phyloP scores from a whole-genome alignment of 2,113 vertebrate species.

The Axis porcinus region DNA sequence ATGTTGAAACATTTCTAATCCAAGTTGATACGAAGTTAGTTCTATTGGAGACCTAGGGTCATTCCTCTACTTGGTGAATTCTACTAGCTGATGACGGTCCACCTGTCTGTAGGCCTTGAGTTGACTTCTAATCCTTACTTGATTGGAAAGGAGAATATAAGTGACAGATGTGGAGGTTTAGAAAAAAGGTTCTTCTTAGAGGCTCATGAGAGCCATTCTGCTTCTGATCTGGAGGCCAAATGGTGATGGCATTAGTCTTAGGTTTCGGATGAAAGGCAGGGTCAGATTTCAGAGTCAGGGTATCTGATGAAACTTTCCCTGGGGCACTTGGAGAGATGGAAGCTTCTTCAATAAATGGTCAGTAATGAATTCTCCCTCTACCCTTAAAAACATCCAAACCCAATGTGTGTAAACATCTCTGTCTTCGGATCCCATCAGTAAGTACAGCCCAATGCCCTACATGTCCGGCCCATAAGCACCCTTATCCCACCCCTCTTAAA shows the following conservation, averaged over 20 bases:
- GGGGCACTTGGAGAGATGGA: background rate
- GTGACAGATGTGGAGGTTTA: background rate
- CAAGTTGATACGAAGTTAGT: background rate
- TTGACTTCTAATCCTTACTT: background rate
- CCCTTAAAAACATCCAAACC: background rate
- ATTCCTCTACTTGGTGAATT: background rate
- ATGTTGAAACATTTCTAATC: background rate
- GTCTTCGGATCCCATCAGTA: background rate
- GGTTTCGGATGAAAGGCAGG: conserved; percentile 44
- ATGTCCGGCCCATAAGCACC: background rate
- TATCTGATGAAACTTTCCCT: conserved; percentile 35
- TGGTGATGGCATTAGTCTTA: background rate
- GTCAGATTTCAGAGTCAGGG: conserved; percentile 11
- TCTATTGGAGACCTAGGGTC: background rate
- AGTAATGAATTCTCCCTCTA: background rate
- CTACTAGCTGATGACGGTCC: background rate
- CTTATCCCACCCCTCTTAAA: background rate
- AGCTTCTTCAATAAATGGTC: background rate
- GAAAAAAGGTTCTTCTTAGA: background rate
- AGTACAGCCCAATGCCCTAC: background rate
- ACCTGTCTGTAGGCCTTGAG: background rate
- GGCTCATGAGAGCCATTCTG: background rate
- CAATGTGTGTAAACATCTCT: background rate
- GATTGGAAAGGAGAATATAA: background rate
- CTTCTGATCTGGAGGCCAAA: background rate